Base-by-base conservation (phyloP, 2,888 invertebrate species). In the Phengaris alcon region DNA sequence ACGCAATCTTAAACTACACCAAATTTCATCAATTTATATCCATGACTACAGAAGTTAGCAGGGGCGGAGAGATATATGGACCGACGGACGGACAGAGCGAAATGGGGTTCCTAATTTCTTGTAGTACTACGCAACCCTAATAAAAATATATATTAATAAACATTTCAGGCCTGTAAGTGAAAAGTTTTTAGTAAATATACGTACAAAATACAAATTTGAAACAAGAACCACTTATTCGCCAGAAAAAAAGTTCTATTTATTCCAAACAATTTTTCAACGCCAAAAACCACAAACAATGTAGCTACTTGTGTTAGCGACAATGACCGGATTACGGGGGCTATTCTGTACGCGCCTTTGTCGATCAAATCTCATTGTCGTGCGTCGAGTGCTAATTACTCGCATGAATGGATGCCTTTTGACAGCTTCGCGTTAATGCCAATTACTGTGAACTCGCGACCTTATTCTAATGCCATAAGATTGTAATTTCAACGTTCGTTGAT, bases 351-450 rank as follows among this genome's bases (percentile, higher is more conserved):
- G 81, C 81, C 82, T 86, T 87, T 87, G 88, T 88, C 85, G 83
- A 82, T 82, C 84, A 82, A 84, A 84, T 84, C 84, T 83, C 82
- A 86, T 87, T 85, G 87, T 85, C 81, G 80, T 81, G 78, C 82
- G 85, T 85, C 84, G 86, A 86, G 83, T 82, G 85, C 86, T 90
- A 90, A 90, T 90, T 89, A 88, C 84, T 80, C 85, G 86, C 84
- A 77, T 86, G 87, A 88, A 87, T 87, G 84, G 79, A 75, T 77
- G 82, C 85, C 83, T 84, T 86, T 86, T 88, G 87, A 87, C 86
- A 83, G 78, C 79, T 78, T 73, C 70, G 73, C 57, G 55, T 74
- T 69, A 59, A 48, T 75, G 22, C 57, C 57, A 9, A 8, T 48
- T 46, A 22, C 35, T 9, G 35, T 59, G 9, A 44, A 69, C 12